A percentile compares a stretch with the other conserved stretches of the same genome.
Conservation (phyloP, 2,113 vertebrate genomes). For the Galemys pyrenaicus region DNA sequence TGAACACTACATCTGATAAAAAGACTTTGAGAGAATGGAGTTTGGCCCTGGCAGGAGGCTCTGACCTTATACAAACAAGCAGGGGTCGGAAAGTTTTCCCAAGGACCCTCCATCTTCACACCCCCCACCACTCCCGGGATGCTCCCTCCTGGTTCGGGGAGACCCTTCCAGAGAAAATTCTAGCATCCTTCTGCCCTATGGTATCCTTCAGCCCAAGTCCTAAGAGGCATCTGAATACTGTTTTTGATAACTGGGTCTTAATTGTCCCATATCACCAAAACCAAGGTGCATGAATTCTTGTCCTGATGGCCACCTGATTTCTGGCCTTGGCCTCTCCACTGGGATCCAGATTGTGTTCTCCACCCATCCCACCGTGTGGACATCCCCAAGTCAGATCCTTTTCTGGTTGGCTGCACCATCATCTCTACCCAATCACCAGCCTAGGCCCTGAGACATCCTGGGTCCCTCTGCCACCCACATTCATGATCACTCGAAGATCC, state of each 20-base stretch:
- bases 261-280: neutral
- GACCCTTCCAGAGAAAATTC: neutral
- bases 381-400: neutral
- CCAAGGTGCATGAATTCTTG: neutral
- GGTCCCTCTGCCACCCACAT: neutral
- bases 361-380: neutral
- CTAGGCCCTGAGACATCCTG: neutral
- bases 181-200: neutral
- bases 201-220: neutral
- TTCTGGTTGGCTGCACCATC: neutral
- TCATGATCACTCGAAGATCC: neutral
- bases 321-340: neutral
- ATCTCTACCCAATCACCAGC: neutral
- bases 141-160: neutral
- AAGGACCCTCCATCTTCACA: neutral
- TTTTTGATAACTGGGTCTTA: neutral
- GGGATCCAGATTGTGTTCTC: neutral
- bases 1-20: constrained; percentile 80
- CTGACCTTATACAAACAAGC: neutral
- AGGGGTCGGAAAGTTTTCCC: neutral
- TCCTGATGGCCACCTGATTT: neutral
- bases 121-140: too few relatives aligned
- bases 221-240: neutral
- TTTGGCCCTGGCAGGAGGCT: neutral
- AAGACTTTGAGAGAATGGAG: neutral